phyloP scores from a whole-genome alignment of 1,140 invertebrate species.

The Calliphora vicina region DNA sequence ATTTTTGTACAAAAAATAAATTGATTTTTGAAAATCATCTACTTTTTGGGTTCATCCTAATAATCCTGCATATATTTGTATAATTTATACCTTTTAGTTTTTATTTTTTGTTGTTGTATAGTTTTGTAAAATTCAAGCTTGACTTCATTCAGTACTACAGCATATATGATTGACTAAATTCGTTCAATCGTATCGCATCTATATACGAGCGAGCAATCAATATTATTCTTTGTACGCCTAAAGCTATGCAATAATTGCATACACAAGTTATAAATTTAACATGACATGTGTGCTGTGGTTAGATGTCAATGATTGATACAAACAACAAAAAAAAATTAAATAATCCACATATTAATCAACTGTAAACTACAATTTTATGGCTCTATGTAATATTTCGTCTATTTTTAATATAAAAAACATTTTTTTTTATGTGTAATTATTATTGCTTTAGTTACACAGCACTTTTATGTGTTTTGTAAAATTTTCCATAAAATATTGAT shows the following conservation, averaged over 20 bases:
- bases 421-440: too few relatives aligned
- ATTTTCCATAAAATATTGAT: too few relatives aligned
- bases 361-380: neutral
- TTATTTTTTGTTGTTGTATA: neutral
- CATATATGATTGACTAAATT: neutral
- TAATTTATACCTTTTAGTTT: neutral
- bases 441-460: too few relatives aligned
- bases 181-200: neutral
- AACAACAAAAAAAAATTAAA: neutral
- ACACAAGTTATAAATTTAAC: neutral
- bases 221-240: neutral
- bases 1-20: too few relatives aligned
- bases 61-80: neutral
- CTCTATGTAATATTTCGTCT: too few relatives aligned
- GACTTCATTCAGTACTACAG: neutral
- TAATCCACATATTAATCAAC: neutral
- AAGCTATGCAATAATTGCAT: neutral
- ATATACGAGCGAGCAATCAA: neutral
- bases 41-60: too few relatives aligned
- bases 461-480: too few relatives aligned
- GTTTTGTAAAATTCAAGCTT: neutral
- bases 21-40: too few relatives aligned
- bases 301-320: neutral
- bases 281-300: neutral
- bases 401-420: too few relatives aligned